Evolutionary conservation across 1,140 invertebrate genomes (phyloP), one percentile per base, ranked within the genome.

Genomic region (Caenorhabditis briggsae): DNA sequence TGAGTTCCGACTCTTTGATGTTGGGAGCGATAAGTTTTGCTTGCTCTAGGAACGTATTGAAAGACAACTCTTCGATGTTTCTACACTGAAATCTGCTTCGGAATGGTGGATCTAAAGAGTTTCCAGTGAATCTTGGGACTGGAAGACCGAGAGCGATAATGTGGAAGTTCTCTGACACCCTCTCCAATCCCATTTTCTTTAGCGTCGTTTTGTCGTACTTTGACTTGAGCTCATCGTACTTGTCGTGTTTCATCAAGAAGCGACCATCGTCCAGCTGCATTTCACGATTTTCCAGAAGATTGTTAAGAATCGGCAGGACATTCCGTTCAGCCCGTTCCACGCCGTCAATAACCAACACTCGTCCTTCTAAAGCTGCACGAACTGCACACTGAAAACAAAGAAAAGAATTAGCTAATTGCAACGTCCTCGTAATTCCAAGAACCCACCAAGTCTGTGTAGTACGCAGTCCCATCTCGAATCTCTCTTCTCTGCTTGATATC

Each of bases 211-310:
- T 92, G 9, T 94, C 94, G 91, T 97, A 95, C 90, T 95, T 94
- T 94, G 96, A 91, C 8, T 97, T 93, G 12, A 99, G 93, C 93
- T 96, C 96, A 92, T 99, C 97, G 92, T 97, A 99, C 93, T 96
- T 94, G 3, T 94, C 92, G 41, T 96, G 95, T 2, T 96, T 95
- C 91, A 99, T 95, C 18, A 99, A 94, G 93, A 98, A 97, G 88
- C 97, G 93, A 0, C 97, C 97, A 94, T 98, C 97, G 94, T 99
- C 97, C 61, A 99, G 93, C 93, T 98, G 96, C 97, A 99, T 98
- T 93, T 99, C 97, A 82, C 97, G 56, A 93, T 99, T 99, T 94
- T 99, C 97, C n/a, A 99, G 93, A 43, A 99, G 94, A 94, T 99
- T 99, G 93, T 99, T 99, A n/a, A 99, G 93, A 56, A 99, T 95